phyloP scores from a whole-genome alignment of 2,888 invertebrate species.

The Zele albiditarsus region DNA sequence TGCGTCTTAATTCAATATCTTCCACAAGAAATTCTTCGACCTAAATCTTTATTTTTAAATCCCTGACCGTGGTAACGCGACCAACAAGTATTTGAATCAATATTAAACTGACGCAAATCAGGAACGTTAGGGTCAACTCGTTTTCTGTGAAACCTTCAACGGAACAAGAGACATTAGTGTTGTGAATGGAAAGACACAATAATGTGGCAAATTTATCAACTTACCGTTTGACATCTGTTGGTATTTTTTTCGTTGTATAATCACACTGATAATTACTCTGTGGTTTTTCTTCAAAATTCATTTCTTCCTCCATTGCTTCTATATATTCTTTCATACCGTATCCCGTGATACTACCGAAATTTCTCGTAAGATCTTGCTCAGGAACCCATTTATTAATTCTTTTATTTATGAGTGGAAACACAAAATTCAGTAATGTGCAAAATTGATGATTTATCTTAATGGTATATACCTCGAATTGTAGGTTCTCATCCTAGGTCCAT shows the following conservation, averaged over 20 bases:
- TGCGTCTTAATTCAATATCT: background rate
- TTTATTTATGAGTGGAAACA: background rate
- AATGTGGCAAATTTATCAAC: background rate
- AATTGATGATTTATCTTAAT: background rate
- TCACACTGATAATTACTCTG: conserved; percentile 40
- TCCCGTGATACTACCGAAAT: conserved; percentile 55
- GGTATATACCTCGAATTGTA: conserved; percentile 70
- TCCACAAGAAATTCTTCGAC: conserved; percentile 9
- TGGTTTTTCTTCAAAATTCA: conserved; percentile 21
- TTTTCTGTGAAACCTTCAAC: conserved; percentile 29
- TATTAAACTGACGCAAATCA: conserved; percentile 48
- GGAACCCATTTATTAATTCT: conserved; percentile 54
- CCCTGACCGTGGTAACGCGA: conserved; percentile 17
- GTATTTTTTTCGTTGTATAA: conserved; percentile 30
- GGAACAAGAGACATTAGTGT: background rate
- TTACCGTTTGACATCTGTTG: conserved; percentile 30
- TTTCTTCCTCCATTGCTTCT: conserved; percentile 10
- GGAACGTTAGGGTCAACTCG: conserved; percentile 46
- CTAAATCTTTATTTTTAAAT: conserved; percentile 13
- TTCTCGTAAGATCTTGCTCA: conserved; percentile 51
- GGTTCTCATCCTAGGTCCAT: conserved; percentile 71
- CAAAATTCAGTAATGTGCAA: background rate
- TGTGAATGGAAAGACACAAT: too few relatives aligned
- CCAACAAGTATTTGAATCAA: conserved; percentile 39
- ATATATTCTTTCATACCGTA: conserved; percentile 52